These are phyloP conservation scores for Chelonia mydas DNA, from an alignment of 2,797 vertebrate species.

Conservation along the genomic window DNA sequence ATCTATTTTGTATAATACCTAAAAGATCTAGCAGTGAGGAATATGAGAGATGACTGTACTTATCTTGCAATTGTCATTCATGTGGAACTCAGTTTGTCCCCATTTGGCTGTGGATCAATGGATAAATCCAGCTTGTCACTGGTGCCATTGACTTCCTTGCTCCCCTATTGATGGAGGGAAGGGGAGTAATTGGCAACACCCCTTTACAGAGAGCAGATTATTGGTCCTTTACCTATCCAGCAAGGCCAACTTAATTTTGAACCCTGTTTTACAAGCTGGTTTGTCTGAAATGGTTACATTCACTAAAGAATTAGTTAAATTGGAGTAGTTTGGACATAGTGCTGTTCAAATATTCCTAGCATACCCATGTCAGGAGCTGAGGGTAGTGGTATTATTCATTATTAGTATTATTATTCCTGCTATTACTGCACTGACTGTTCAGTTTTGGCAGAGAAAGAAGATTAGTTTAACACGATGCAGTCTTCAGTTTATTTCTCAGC, in stretches of 20 bases:
- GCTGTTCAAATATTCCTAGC: not conserved
- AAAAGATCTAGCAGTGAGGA: not conserved
- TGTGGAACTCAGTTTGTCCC: not conserved
- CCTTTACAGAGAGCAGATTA: not conserved
- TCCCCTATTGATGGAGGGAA: rapidly evolving
- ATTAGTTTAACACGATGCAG: not conserved
- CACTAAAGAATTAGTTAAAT: not conserved
- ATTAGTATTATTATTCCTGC: not conserved
- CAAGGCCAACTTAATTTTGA: constrained; percentile 44
- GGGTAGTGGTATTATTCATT: not conserved
- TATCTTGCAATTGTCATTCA: not conserved
- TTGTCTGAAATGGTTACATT: not conserved
- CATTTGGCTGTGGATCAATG: constrained; percentile 20
- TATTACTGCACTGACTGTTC: not conserved
- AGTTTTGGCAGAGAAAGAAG: not conserved
- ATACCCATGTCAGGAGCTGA: not conserved
- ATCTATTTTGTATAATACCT: not conserved
- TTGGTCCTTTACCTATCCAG: not conserved
- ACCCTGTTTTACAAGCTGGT: not conserved
- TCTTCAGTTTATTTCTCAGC: constrained; percentile 16
- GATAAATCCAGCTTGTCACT: not conserved
- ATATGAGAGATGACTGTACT: constrained; percentile 41
- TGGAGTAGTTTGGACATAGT: not conserved
- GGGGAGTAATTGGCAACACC: constrained; percentile 43
- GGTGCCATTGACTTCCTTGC: not conserved